A percentile compares a stretch with the other conserved stretches of the same genome.
These are phyloP conservation scores for Limenitis camilla DNA, from an alignment of 2,888 invertebrate species.

Conservation along the genomic window DNA sequence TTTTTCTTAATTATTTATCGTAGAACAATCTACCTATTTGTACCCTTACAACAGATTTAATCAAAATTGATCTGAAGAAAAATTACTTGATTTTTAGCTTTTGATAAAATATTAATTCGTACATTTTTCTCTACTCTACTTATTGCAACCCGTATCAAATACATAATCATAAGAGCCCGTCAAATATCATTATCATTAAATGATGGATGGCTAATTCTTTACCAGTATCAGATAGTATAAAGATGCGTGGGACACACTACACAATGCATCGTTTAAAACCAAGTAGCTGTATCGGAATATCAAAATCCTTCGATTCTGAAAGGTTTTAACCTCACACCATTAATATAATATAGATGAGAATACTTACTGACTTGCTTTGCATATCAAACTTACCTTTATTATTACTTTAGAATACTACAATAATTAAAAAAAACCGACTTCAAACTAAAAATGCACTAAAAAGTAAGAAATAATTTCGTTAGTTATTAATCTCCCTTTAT, in stretches of 20 bases:
- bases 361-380: too few relatives aligned
- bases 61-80: too few relatives aligned
- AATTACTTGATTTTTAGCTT: too few relatives aligned
- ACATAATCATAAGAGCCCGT: constrained; percentile 57
- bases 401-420: too few relatives aligned
- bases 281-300: constrained; percentile 33
- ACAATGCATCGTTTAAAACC: constrained; percentile 65
- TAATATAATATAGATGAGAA: constrained; percentile 5
- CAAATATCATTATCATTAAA: constrained; percentile 66
- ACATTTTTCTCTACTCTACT: background rate
- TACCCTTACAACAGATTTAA: too few relatives aligned
- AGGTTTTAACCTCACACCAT: constrained; percentile 22
- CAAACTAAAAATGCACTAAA: too few relatives aligned
- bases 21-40: too few relatives aligned
- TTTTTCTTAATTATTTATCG: too few relatives aligned
- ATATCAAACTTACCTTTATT: too few relatives aligned
- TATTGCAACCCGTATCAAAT: constrained; percentile 36
- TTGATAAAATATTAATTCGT: background rate
- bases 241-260: constrained; percentile 64
- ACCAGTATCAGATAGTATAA: constrained; percentile 60
- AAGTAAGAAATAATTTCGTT: too few relatives aligned
- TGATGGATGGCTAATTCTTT: constrained; percentile 67
- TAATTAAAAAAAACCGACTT: too few relatives aligned
- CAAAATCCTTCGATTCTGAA: constrained; percentile 25
- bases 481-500: too few relatives aligned